These are phyloP conservation scores for Silurus glanis DNA, from an alignment of 2,113 vertebrate genomes.

Conservation along the genomic window DNA sequence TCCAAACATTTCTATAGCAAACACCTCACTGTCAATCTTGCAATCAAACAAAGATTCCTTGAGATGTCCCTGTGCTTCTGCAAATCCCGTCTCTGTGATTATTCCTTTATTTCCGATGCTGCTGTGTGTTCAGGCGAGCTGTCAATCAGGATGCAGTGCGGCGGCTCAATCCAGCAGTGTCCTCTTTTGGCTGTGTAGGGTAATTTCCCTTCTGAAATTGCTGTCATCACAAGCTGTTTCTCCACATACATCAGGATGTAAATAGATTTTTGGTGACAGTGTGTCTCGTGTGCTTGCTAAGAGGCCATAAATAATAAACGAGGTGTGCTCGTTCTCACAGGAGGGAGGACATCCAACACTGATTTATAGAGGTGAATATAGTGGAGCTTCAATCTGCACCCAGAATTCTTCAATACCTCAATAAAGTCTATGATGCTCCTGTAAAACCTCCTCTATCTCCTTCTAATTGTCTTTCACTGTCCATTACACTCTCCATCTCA, in stretches of 20 bases:
- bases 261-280: slow-evolving; percentile 50
- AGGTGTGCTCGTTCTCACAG: slow-evolving; percentile 38
- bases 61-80: not conserved
- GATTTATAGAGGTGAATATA: slow-evolving; percentile 16
- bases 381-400: not conserved
- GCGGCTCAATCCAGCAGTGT: slow-evolving; percentile 10
- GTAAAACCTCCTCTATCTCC: not conserved
- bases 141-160: slow-evolving; percentile 36
- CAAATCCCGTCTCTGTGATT: not conserved
- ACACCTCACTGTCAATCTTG: not conserved
- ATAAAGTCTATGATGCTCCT: not conserved
- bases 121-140: slow-evolving; percentile 8
- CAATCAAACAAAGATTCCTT: slow-evolving; percentile 2
- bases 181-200: slow-evolving; percentile 24
- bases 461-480: not conserved
- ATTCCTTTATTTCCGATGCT: slow-evolving; percentile 13
- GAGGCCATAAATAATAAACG: slow-evolving; percentile 54
- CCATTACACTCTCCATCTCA: not conserved
- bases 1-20: not conserved
- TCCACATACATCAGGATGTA: slow-evolving; percentile 47
- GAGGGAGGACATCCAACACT: slow-evolving; percentile 40
- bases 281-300: slow-evolving; percentile 43
- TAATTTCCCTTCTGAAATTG: slow-evolving; percentile 52
- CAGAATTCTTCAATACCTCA: slow-evolving; percentile 1
- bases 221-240: slow-evolving; percentile 40